phyloP scores from a whole-genome alignment of 2,888 invertebrate genomes.

The Esperia sulphurella region DNA sequence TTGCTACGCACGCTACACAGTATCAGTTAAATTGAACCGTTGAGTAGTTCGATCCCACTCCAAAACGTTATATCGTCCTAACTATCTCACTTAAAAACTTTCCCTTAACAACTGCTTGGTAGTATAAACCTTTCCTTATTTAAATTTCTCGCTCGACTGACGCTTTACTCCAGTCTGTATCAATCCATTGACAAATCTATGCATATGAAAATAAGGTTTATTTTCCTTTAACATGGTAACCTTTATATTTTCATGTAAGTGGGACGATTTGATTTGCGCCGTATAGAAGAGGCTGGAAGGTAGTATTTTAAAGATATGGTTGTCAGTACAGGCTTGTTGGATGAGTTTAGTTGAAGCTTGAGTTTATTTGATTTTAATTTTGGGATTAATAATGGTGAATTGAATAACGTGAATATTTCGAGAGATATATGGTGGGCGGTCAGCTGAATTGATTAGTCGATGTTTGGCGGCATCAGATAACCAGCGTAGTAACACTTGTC shows the following conservation, averaged over 20 bases:
- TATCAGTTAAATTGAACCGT: too few species aligned
- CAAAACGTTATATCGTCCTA: too few species aligned
- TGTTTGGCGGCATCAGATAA: too few species aligned
- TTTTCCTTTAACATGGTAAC: conserved; percentile 6
- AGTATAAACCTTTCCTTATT: conserved; percentile 44
- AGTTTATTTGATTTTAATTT: conserved; percentile 2
- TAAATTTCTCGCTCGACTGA: conserved; percentile 48
- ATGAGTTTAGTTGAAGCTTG: not conserved
- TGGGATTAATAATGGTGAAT: conserved; percentile 1
- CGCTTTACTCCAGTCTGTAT: conserved; percentile 12
- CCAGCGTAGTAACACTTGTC: not conserved
- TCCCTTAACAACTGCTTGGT: conserved; percentile 34
- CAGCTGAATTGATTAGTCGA: too few species aligned
- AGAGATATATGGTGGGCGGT: too few species aligned
- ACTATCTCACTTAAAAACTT: conserved; percentile 17
- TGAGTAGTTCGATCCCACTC: too few species aligned
- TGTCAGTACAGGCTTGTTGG: not conserved
- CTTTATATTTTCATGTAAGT: not conserved
- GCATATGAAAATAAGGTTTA: not conserved
- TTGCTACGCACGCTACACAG: too few species aligned
- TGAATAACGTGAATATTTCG: too few species aligned
- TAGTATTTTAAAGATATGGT: not conserved
- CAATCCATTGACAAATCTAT: conserved; percentile 22
- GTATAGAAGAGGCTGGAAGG: not conserved
- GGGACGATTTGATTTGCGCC: not conserved